Base-by-base conservation (phyloP, 2,888 invertebrate species). In the Xestia rhomboidea region DNA sequence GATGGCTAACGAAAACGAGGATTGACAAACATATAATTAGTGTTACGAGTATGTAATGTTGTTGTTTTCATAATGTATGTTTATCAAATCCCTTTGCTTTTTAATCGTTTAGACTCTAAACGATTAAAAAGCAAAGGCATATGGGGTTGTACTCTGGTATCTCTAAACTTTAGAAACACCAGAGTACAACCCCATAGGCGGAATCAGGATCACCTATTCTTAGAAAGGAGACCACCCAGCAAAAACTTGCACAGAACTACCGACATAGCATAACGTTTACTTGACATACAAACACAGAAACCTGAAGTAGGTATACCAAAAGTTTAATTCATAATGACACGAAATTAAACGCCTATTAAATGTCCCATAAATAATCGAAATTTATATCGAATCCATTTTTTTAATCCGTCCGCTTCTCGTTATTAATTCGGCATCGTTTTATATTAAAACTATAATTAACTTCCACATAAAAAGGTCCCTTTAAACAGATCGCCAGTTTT, bases 361-460 rank as follows among this genome's bases (percentile, higher is more conserved):
- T 86, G 85, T 68, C 87, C 83, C 94, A 95, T 96, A 96, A 96
- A 96, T 96, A 91, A 94, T 90, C 88, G 79, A 93, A 95, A 95
- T 96, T 96, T 96, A 95, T 94, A 95, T 92, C 93, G 93, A 93
- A 94, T 93, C 93, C 93, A 93, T 93, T 90, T 93, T 92, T 95
- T 94, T 94, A 94, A 95, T 95, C 94, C 93, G 92, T 91, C 93
- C 92, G 92, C 91, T 91, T 92, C 92, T 91, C 91, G 91, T 93
- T 94, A 95, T 95, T 95, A 96, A 95, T 95, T 95, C 92, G 90
- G 91, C 92, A 94, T 94, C 95, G 93, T 93, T 94, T 95, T 93
- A 94, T 95, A 95, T 94, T 94, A 95, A 93, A 95, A 93, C 93
- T 94, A 94, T 96, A 96, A 96, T 96, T 96, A 96, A 94, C 92